phyloP scores from a whole-genome alignment of 2,888 invertebrate genomes.

The Deilephila elpenor region DNA sequence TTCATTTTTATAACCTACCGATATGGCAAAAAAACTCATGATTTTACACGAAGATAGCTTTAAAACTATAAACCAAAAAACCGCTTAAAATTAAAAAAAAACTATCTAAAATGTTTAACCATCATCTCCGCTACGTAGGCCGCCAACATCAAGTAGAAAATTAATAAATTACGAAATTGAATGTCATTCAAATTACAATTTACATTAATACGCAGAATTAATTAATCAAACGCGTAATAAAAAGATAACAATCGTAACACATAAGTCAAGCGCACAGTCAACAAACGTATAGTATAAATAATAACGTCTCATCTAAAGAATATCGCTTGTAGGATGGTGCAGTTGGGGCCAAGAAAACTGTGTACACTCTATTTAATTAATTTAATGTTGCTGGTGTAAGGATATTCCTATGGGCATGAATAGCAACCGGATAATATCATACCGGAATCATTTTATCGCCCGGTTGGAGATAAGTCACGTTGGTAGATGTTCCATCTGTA shows the following conservation, averaged over 20 bases:
- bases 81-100: too few relatives aligned
- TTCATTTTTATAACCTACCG: too few relatives aligned
- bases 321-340: slow-evolving; percentile 19
- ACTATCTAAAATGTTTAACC: background rate
- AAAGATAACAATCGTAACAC: slow-evolving; percentile 26
- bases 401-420: too few relatives aligned
- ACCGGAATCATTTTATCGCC: too few relatives aligned
- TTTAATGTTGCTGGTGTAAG: background rate
- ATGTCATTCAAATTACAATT: slow-evolving; percentile 18
- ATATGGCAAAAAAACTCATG: too few relatives aligned
- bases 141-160: background rate
- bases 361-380: background rate
- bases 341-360: background rate
- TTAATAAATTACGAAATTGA: slow-evolving; percentile 4
- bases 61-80: too few relatives aligned
- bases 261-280: slow-evolving; percentile 23
- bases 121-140: background rate
- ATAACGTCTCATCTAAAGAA: slow-evolving; percentile 20
- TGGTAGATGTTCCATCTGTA: too few relatives aligned
- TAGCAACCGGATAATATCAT: too few relatives aligned
- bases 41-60: too few relatives aligned
- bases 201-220: slow-evolving; percentile 13
- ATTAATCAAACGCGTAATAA: slow-evolving; percentile 24
- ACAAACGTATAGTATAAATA: slow-evolving; percentile 19
- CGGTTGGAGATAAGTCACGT: too few relatives aligned